A percentile compares a stretch with the other conserved stretches of the same genome.
Conservation (phyloP, 2,797 vertebrate genomes). For the Dendrocincla fuliginosa region DNA sequence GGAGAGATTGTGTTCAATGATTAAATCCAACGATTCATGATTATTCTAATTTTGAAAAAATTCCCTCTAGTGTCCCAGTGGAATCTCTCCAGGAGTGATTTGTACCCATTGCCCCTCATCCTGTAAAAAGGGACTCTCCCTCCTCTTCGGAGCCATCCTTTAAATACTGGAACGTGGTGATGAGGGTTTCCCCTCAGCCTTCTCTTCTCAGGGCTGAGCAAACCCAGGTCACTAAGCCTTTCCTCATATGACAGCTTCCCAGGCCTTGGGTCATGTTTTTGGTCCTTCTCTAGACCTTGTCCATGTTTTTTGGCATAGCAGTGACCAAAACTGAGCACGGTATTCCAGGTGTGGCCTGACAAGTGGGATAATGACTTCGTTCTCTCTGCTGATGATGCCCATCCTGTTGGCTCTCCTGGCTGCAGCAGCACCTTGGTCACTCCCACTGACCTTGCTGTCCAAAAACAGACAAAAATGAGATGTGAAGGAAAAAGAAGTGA, state of each 20-base stretch:
- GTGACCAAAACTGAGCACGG: background rate
- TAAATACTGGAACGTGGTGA: background rate
- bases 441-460: background rate
- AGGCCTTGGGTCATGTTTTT: background rate
- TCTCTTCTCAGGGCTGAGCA: fast-evolving
- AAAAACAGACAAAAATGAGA: background rate
- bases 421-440: background rate
- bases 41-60: background rate
- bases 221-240: background rate
- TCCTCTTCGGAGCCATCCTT: background rate
- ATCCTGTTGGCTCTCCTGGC: background rate
- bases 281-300: background rate
- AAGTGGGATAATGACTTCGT: background rate
- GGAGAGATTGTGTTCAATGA: background rate
- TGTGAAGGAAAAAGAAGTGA: background rate
- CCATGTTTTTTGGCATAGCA: fast-evolving
- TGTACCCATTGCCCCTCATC: no score
- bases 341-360: background rate
- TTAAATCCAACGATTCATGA: background rate
- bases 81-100: background rate
- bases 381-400: background rate
- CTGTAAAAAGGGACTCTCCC: background rate
- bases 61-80: background rate
- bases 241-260: background rate
- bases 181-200: background rate